Percentiles rank a stretch among this genome's conserved stretches.
Conservation (phyloP, 2,113 vertebrate species). For the Taxidea taxus region DNA sequence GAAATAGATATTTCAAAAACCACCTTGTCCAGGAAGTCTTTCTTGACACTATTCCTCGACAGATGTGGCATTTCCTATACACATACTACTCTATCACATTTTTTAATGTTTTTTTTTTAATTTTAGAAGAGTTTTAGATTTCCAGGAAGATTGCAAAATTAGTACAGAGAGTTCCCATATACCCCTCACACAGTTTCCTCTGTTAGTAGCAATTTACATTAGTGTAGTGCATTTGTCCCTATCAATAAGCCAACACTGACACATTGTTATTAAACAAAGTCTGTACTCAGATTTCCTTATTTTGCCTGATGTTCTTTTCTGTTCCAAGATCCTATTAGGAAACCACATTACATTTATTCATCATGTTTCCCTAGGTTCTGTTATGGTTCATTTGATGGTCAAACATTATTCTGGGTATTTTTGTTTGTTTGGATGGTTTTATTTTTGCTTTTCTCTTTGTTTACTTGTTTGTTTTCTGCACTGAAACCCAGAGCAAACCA, state of each 20-base stretch:
- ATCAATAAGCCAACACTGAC: background rate
- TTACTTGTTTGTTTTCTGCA: background rate
- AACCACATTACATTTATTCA: background rate
- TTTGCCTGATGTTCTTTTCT: background rate
- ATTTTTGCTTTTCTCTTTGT: background rate
- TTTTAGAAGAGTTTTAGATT: background rate
- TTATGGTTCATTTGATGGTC: background rate
- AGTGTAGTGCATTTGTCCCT: background rate
- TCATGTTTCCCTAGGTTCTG: background rate
- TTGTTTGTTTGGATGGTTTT: background rate
- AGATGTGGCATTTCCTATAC: background rate
- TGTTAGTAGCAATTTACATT: background rate
- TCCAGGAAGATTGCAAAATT: background rate
- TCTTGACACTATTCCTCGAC: background rate
- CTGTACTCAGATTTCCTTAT: background rate
- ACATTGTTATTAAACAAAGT: background rate
- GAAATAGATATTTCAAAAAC: background rate
- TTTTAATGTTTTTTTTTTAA: background rate
- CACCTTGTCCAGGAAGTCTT: background rate
- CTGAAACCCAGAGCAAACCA: background rate
- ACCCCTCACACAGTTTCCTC: background rate
- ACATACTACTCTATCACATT: background rate
- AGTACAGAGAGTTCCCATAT: background rate
- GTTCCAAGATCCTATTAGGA: background rate
- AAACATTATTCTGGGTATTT: background rate